Percentiles rank a stretch among this genome's conserved stretches.
phyloP scores from a whole-genome alignment of 2,113 vertebrate species.

The Pterocles burchelli region DNA sequence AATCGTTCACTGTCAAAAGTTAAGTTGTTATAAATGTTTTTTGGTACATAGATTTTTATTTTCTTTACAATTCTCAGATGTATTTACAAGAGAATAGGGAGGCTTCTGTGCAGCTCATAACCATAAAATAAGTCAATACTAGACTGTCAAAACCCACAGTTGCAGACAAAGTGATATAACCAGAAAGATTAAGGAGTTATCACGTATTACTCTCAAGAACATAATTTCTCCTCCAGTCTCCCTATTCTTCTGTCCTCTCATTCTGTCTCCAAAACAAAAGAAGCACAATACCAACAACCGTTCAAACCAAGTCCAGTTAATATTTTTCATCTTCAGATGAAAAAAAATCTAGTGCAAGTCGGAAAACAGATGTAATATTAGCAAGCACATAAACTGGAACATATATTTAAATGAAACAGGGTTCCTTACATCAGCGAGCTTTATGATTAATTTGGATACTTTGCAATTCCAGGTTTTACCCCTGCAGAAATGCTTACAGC shows the following conservation, averaged over 20 bases:
- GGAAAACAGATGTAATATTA: neutral
- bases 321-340: neutral
- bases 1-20: slow-evolving; percentile 5
- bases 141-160: neutral
- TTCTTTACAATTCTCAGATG: neutral
- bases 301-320: neutral
- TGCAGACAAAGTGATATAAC: neutral
- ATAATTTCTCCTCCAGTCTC: neutral
- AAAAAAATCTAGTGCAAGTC: neutral
- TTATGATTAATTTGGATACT: neutral
- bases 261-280: neutral
- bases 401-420: neutral
- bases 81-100: slow-evolving; percentile 9
- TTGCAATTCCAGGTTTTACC: neutral
- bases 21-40: neutral
- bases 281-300: neutral
- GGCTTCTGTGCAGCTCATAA: slow-evolving; percentile 1
- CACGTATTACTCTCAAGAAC: neutral
- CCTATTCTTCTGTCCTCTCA: neutral
- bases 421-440: neutral
- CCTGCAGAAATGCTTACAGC: neutral
- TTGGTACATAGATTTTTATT: neutral
- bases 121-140: slow-evolving; percentile 1
- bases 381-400: neutral
- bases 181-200: neutral